These are phyloP conservation scores for Drosophila ambigua DNA, from an alignment of 1,140 invertebrate species.

Conservation along the genomic window DNA sequence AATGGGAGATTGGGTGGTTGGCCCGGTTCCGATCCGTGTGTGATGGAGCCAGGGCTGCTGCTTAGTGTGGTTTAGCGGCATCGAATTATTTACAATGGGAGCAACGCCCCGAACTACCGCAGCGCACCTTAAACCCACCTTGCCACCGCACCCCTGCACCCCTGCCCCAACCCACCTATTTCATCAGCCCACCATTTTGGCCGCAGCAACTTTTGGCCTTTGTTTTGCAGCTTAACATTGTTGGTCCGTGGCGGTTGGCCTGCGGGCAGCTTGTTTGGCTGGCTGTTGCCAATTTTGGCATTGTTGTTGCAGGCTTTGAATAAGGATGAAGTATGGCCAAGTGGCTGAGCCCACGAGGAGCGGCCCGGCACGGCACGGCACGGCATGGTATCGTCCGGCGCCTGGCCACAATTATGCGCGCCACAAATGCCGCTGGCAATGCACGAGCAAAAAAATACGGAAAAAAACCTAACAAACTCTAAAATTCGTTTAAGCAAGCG, in stretches of 20 bases:
- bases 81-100: conserved; percentile 73
- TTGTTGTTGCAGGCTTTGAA: conserved; percentile 49
- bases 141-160: background rate
- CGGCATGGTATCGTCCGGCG: conserved; percentile 28
- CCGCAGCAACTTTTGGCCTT: conserved; percentile 65
- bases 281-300: conserved; percentile 57
- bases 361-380: background rate
- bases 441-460: conserved; percentile 45
- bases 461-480: conserved; percentile 50
- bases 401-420: conserved; percentile 70
- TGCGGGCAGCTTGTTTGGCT: conserved; percentile 60
- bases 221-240: conserved; percentile 71
- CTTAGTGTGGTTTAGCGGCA: conserved; percentile 67
- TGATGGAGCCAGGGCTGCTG: conserved; percentile 27
- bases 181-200: conserved; percentile 10
- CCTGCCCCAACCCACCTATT: too few species aligned
- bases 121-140: background rate
- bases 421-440: conserved; percentile 65
- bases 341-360: conserved; percentile 1
- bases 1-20: too few species aligned
- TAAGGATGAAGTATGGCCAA: conserved; percentile 41
- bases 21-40: too few species aligned
- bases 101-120: conserved; percentile 15
- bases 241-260: conserved; percentile 56
- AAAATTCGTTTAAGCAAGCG: conserved; percentile 63